These are phyloP conservation scores for Papilio elwesi DNA, from an alignment of 2,888 invertebrate genomes.

Conservation along the genomic window DNA sequence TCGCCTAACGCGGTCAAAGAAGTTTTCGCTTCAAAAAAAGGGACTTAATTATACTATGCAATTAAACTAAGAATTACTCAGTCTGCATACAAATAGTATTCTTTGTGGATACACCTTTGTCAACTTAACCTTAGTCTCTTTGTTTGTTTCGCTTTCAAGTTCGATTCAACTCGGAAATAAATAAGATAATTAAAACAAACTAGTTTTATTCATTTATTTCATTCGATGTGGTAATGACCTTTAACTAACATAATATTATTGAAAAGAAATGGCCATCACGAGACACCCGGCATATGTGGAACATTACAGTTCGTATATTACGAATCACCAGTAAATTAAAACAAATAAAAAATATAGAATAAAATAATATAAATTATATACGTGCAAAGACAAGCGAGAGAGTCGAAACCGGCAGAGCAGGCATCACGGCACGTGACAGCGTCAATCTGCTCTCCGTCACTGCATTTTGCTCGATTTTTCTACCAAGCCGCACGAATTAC, in stretches of 20 bases:
- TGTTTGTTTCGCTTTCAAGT: not conserved
- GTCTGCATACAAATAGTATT: slow-evolving; percentile 18
- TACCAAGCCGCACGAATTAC: too few species aligned
- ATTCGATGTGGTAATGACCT: not conserved
- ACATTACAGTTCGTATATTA: too few species aligned
- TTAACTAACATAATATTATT: not conserved
- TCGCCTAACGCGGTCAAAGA: not conserved
- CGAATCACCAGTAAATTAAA: too few species aligned
- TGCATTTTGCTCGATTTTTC: too few species aligned
- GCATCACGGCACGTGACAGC: too few species aligned
- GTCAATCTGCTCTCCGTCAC: too few species aligned
- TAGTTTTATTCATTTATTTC: not conserved
- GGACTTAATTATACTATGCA: not conserved
- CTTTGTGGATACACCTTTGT: slow-evolving; percentile 10
- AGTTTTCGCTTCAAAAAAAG: not conserved
- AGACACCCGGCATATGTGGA: too few species aligned
- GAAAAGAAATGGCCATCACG: too few species aligned
- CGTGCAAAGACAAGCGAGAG: too few species aligned
- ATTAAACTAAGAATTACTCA: slow-evolving; percentile 3
- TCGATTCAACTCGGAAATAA: slow-evolving; percentile 9
- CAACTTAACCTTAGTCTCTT: slow-evolving; percentile 4
- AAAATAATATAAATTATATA: too few species aligned
- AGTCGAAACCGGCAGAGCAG: too few species aligned
- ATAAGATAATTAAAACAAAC: slow-evolving; percentile 9
- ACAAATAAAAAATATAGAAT: too few species aligned